Conservation (phyloP, 1,140 invertebrate genomes). For the Eumaeus atala region DNA sequence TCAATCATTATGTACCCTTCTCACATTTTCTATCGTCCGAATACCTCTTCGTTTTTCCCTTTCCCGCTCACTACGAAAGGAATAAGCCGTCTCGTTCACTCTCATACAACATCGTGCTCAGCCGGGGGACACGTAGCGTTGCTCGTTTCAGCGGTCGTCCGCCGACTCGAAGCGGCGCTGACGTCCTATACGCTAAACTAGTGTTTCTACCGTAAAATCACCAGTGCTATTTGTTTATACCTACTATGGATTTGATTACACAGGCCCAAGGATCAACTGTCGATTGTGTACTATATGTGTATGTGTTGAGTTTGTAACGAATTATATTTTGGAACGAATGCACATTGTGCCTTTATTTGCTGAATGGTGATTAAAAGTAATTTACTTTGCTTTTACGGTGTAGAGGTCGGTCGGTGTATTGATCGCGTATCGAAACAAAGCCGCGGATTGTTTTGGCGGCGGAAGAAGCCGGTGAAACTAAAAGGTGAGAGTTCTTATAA, state of each 20-base stretch:
- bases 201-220: conserved; percentile 64
- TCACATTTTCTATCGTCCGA: conserved; percentile 48
- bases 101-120: conserved; percentile 30
- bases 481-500: conserved; percentile 50
- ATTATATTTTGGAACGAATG: conserved; percentile 47
- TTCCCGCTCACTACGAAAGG: conserved; percentile 12
- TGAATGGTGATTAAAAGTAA: conserved; percentile 71
- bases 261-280: conserved; percentile 40
- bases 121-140: conserved; percentile 56
- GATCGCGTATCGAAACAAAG: conserved; percentile 63
- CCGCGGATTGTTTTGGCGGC: conserved; percentile 61
- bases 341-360: conserved; percentile 61
- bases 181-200: conserved; percentile 57
- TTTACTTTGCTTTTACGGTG: conserved; percentile 67
- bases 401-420: conserved; percentile 62
- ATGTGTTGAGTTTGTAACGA: conserved; percentile 44
- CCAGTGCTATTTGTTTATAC: conserved; percentile 70
- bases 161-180: conserved; percentile 66
- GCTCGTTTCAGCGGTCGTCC: conserved; percentile 51
- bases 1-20: conserved; percentile 26
- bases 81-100: conserved; percentile 35
- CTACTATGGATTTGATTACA: conserved; percentile 56
- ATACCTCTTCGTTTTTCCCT: conserved; percentile 26
- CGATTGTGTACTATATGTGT: conserved; percentile 54
- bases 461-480: conserved; percentile 39